Evolutionary conservation across 1,140 invertebrate species (phyloP), one percentile per base, ranked within the genome.

Genomic region (Dryas iulia): DNA sequence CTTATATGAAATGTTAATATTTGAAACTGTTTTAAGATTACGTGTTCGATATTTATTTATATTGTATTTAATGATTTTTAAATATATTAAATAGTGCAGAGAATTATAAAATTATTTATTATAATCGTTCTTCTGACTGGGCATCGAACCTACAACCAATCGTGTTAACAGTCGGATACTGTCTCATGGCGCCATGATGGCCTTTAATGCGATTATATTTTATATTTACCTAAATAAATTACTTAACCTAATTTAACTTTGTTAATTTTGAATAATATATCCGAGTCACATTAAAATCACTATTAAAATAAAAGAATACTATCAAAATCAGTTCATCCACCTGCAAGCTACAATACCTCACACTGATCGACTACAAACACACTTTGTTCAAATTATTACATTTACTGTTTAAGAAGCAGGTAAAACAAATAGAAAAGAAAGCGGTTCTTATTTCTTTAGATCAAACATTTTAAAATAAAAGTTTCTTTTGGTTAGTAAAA

Each of bases 381-480:
- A 39, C n/a, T 47, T 47, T 7, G 1, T 21, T 47, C n/a, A 1
- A 3, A 2, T 47, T 21, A 47, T 47, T 21, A 21, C 39, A 18
- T 47, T 39, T 21, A 10, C 39, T 3, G 21, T 62, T 21, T 21
- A 0, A 28, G 8, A 52, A 14, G 12, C 0, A 14, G 25, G 24
- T 52, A 28, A 8, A 23, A 59, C 25, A 59, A 33, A 24, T n/a
- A n/a, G n/a, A 33, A 59, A 52, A 60, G 14, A 61, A 56, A 62
- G 14, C 14, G 59, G 59, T 52, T 14, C 14, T 23, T 26, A 14
- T 39, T 53, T 25, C 52, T n/a, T 28, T 3, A 28, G 39, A 52
- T 52, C 12, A 26, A 57, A 39, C 14, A 23, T 63, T 57, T 57
- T 53, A 35, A 56, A 30, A 28, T 30, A 56, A 61, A 18, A 60